Percentiles rank a stretch among this genome's conserved stretches.
Evolutionary conservation across 2,888 invertebrate genomes (phyloP).

Genomic region (Andricus quercusramuli): DNA sequence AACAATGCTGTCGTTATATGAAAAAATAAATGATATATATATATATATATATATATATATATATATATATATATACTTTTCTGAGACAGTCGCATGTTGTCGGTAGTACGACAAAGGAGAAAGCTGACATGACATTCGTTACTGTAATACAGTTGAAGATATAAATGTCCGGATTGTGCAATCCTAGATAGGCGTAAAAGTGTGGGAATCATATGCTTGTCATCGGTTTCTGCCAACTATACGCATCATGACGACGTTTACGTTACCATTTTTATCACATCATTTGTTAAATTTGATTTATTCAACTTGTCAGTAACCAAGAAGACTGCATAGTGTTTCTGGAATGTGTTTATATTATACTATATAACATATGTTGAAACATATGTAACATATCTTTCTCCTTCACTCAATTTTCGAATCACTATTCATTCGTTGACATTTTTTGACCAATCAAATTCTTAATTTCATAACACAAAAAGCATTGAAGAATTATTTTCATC

Average conservation of each 20-base stretch:
- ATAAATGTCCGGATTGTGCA: neutral
- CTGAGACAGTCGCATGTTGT: neutral
- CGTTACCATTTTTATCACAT: neutral
- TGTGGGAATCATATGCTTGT: constrained; percentile 1
- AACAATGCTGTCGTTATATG: neutral
- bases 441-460: no score
- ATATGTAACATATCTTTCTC: no score
- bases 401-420: no score
- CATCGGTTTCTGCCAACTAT: neutral
- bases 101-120: constrained; percentile 2
- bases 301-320: no score
- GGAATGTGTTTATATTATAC: no score
- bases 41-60: neutral
- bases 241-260: neutral
- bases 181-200: neutral
- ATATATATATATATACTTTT: neutral
- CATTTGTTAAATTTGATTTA: neutral
- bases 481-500: no score
- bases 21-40: no score
- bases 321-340: no score
- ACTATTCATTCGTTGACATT: no score
- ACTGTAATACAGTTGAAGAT: neutral
- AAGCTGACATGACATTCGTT: neutral
- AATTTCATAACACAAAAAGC: no score
- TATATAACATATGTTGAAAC: no score